Conservation (phyloP, 2,888 invertebrate genomes). For the Diplolepis rosae region DNA sequence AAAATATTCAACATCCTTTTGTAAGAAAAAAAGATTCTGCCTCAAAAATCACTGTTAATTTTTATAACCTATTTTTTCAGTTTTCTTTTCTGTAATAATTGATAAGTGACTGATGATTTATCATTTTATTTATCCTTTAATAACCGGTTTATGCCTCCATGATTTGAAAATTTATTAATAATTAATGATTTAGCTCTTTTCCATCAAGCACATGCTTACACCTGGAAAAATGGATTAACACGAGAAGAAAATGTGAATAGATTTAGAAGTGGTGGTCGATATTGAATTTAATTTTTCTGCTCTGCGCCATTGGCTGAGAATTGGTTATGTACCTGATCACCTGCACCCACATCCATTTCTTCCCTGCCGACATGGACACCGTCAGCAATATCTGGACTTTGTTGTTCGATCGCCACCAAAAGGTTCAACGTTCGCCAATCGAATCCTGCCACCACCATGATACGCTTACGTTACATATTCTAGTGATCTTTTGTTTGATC, state of each 20-base stretch:
- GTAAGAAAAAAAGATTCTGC: no score
- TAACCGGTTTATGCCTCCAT: not conserved
- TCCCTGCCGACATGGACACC: constrained; percentile 93
- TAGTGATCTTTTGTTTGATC: constrained; percentile 30
- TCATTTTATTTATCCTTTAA: not conserved
- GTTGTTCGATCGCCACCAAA: constrained; percentile 97
- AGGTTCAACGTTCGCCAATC: constrained; percentile 99
- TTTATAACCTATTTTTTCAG: not conserved
- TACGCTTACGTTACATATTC: constrained; percentile 57
- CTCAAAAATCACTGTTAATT: not conserved
- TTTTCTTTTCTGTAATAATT: not conserved
- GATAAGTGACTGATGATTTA: not conserved
- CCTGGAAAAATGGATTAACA: constrained; percentile 25
- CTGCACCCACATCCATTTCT: constrained; percentile 95
- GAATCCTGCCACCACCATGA: constrained; percentile 85
- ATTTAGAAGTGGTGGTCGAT: constrained; percentile 26
- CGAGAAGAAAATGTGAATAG: constrained; percentile 26
- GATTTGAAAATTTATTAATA: not conserved
- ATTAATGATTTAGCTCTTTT: not conserved
- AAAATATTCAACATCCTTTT: no score
- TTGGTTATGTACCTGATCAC: constrained; percentile 90
- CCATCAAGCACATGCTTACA: not conserved
- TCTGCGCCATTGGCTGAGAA: constrained; percentile 71
- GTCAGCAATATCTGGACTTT: constrained; percentile 95
- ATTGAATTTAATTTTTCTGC: constrained; percentile 60